Evolutionary conservation across 2,113 vertebrate genomes (phyloP).

Genomic region (Petaurus breviceps): DNA sequence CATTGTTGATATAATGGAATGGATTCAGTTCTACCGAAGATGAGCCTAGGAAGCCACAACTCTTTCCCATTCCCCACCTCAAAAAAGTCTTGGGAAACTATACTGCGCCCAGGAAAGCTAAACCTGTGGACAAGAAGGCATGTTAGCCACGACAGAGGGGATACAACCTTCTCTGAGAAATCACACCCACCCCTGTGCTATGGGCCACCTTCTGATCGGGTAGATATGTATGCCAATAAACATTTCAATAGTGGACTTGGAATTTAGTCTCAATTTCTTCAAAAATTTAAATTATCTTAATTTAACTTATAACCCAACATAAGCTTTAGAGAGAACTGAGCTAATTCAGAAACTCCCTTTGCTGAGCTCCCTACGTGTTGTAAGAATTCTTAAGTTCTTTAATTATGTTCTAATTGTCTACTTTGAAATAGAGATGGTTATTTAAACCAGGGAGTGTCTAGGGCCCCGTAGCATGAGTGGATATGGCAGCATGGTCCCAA

Average conservation of each 20-base stretch:
- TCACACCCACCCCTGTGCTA: neutral
- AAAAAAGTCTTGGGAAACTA: slow-evolving; percentile 53
- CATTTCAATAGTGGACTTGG: slow-evolving; percentile 57
- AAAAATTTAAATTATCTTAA: neutral
- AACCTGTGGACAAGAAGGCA: slow-evolving; percentile 27
- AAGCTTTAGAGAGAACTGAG: neutral
- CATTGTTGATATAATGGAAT: slow-evolving; percentile 26
- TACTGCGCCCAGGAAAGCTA: slow-evolving; percentile 36
- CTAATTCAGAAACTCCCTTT: neutral
- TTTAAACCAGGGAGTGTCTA: neutral
- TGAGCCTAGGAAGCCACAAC: slow-evolving; percentile 27
- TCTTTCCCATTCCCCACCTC: slow-evolving; percentile 35
- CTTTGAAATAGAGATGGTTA: neutral
- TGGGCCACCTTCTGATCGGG: neutral
- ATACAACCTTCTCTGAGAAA: slow-evolving; percentile 48
- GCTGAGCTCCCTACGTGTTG: neutral
- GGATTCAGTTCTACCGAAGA: slow-evolving; percentile 26
- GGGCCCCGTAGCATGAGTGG: neutral
- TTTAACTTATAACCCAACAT: neutral
- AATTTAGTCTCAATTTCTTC: neutral
- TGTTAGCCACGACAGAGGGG: neutral
- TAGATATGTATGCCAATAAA: slow-evolving; percentile 59
- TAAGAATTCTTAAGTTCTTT: neutral
- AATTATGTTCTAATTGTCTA: neutral
- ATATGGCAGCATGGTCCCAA: neutral